Evolutionary conservation across 2,888 invertebrate species (phyloP).

Genomic region (Pterostichus madidus): DNA sequence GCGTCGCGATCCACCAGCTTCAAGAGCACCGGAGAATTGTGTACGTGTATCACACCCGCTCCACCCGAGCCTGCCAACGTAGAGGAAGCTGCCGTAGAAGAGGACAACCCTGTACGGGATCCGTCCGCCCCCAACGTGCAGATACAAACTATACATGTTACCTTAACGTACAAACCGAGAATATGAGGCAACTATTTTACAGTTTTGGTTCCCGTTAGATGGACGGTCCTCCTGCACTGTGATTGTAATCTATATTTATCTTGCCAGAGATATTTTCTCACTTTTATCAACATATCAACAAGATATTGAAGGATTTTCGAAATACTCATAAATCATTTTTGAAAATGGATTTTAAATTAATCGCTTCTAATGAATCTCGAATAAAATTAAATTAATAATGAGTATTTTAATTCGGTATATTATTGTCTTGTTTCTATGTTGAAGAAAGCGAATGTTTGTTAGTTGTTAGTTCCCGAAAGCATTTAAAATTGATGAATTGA

Average conservation of each 20-base stretch:
- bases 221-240: constrained; percentile 47
- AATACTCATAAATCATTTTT: too few relatives aligned
- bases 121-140: constrained; percentile 68
- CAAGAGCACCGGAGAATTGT: constrained; percentile 74
- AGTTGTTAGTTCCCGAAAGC: constrained; percentile 11
- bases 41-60: constrained; percentile 73
- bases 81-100: constrained; percentile 71
- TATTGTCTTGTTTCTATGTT: not conserved
- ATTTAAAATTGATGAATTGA: not conserved
- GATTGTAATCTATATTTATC: constrained; percentile 25
- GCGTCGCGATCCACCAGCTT: constrained; percentile 76
- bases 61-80: constrained; percentile 31
- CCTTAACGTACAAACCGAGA: constrained; percentile 76
- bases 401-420: too few relatives aligned
- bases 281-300: not conserved
- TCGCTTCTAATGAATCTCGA: too few relatives aligned
- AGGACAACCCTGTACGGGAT: constrained; percentile 62
- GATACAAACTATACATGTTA: constrained; percentile 76
- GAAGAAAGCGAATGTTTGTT: not conserved
- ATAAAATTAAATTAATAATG: too few relatives aligned
- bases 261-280: not conserved
- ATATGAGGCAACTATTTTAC: constrained; percentile 70
- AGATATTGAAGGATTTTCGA: too few relatives aligned
- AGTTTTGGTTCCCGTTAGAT: not conserved
- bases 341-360: too few relatives aligned